phyloP scores from a whole-genome alignment of 2,797 vertebrate species.

The Artibeus lituratus region DNA sequence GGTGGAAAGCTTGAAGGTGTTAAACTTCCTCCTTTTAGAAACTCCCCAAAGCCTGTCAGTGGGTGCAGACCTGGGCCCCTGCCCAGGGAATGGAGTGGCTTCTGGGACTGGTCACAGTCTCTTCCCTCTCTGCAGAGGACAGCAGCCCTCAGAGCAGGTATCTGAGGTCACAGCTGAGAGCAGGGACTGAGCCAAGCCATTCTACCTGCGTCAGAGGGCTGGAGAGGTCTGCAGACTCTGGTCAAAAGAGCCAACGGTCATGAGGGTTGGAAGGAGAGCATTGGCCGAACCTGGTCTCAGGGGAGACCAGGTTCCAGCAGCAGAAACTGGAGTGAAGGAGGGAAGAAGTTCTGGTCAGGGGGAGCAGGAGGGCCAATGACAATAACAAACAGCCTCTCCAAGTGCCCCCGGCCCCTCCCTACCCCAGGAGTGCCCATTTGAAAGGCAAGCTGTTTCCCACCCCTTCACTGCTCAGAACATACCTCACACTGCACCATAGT shows the following conservation, averaged over 20 bases:
- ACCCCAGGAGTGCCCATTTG: neutral
- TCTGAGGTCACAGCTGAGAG: neutral
- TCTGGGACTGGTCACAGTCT: neutral
- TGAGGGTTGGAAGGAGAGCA: accelerated
- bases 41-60: conserved; percentile 42
- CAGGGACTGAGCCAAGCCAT: neutral
- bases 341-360: accelerated
- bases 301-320: neutral
- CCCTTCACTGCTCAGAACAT: neutral
- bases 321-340: too few species aligned
- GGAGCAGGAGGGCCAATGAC: accelerated
- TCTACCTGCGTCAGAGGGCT: neutral
- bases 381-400: neutral
- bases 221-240: neutral
- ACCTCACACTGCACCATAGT: accelerated
- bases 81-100: neutral
- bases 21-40: neutral
- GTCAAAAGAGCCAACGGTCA: neutral
- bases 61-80: neutral
- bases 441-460: neutral
- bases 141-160: neutral
- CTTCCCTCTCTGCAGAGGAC: neutral
- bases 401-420: neutral
- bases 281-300: neutral
- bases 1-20: conserved; percentile 4